Conservation (phyloP, 2,888 invertebrate genomes). For the Gisinianus flammeolus region DNA sequence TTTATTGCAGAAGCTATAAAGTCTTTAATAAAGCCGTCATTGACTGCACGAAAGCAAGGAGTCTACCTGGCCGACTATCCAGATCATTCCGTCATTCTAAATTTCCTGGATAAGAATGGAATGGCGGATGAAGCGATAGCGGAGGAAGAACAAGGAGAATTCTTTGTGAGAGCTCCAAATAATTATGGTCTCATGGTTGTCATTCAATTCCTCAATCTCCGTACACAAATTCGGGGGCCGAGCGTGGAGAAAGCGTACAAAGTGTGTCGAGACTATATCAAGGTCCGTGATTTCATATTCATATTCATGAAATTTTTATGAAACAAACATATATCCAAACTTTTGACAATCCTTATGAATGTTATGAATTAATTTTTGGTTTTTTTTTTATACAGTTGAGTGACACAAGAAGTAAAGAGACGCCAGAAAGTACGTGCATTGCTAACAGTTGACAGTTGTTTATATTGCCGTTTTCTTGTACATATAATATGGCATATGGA, state of each 20-base stretch:
- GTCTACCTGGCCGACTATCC: slow-evolving; percentile 22
- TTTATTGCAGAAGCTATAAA: slow-evolving; percentile 25
- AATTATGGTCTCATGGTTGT: slow-evolving; percentile 56
- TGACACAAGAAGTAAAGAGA: slow-evolving; percentile 16
- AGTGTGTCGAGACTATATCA: slow-evolving; percentile 42
- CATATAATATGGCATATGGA: neutral
- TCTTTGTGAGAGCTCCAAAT: slow-evolving; percentile 48
- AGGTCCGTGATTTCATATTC: slow-evolving; percentile 19
- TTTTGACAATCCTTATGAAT: no score
- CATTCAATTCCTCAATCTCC: slow-evolving; percentile 52
- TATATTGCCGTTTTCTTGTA: neutral
- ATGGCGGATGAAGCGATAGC: neutral
- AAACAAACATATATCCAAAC: no score
- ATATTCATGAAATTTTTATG: no score
- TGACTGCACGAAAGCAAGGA: slow-evolving; percentile 9
- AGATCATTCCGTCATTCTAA: slow-evolving; percentile 23
- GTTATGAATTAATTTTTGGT: neutral
- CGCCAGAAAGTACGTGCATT: neutral
- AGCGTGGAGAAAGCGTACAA: neutral
- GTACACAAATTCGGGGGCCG: slow-evolving; percentile 38
- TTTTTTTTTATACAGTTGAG: neutral
- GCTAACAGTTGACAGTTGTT: no score
- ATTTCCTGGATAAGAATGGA: slow-evolving; percentile 4
- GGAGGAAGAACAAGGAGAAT: slow-evolving; percentile 25
- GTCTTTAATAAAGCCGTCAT: slow-evolving; percentile 18